These are phyloP conservation scores for Psittacula echo DNA, from an alignment of 2,797 vertebrate genomes.

Conservation along the genomic window DNA sequence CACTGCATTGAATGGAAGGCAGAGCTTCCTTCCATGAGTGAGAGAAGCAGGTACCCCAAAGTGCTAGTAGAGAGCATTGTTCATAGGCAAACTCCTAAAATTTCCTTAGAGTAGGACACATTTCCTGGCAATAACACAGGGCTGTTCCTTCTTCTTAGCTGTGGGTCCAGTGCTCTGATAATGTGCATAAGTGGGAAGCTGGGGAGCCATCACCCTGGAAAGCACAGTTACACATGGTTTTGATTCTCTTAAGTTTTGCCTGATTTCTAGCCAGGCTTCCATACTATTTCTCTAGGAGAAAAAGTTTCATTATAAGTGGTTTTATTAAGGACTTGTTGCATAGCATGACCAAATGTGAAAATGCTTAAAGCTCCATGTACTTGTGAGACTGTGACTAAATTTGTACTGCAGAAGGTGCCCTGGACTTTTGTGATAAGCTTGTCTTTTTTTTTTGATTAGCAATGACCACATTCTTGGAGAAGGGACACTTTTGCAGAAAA, in stretches of 20 bases:
- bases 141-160: neutral
- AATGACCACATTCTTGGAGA: neutral
- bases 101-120: neutral
- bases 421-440: neutral
- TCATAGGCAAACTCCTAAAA: neutral
- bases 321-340: neutral
- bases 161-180: neutral
- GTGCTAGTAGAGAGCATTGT: neutral
- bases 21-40: neutral
- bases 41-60: neutral
- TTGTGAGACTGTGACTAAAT: neutral
- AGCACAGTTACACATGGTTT: neutral
- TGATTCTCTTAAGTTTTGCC: neutral
- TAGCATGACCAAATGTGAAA: neutral
- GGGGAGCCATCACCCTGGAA: neutral
- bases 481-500: neutral
- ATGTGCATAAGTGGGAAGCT: neutral
- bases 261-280: neutral
- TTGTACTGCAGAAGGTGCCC: neutral
- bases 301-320: neutral
- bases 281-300: neutral
- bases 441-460: neutral
- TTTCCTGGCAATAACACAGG: neutral
- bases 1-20: neutral
- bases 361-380: neutral